These are phyloP conservation scores for Lochmaea crataegi DNA, from an alignment of 2,888 invertebrate species.

Conservation along the genomic window DNA sequence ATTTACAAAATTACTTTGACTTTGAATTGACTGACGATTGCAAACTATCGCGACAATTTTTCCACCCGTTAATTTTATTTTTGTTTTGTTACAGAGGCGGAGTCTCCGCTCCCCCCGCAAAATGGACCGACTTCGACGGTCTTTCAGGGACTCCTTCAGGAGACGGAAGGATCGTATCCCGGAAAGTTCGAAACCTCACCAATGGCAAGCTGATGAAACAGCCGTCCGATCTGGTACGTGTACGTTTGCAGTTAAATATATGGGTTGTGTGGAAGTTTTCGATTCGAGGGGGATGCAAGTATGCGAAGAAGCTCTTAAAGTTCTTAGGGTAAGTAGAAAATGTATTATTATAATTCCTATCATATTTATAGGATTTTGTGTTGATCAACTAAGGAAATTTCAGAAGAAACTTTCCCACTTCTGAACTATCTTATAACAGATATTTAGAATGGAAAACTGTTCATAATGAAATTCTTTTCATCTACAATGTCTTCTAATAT, in stretches of 20 bases:
- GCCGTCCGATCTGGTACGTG: conserved; percentile 96
- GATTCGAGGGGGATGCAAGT: conserved; percentile 99
- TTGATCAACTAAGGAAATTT: too few relatives aligned
- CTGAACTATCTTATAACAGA: too few relatives aligned
- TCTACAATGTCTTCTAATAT: too few relatives aligned
- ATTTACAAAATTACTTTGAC: too few relatives aligned
- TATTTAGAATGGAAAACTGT: too few relatives aligned
- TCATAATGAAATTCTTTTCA: too few relatives aligned
- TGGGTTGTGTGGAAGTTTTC: conserved; percentile 99
- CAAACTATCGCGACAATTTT: too few relatives aligned
- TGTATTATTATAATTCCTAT: neutral
- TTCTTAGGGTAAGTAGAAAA: conserved; percentile 80
- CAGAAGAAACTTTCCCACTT: neutral
- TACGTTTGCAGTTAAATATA: conserved; percentile 97
- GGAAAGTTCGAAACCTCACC: conserved; percentile 95
- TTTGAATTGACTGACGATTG: neutral
- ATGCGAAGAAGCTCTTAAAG: conserved; percentile 98
- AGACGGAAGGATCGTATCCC: conserved; percentile 86
- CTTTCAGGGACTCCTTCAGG: conserved; percentile 94
- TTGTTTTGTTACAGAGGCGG: conserved; percentile 68
- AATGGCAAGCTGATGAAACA: conserved; percentile 98
- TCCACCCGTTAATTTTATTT: neutral
- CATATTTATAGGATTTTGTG: neutral
- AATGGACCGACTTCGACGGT: conserved; percentile 90
- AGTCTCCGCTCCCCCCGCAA: conserved; percentile 77